Base-by-base conservation (phyloP, 2,113 vertebrate species). In the Pongo abelii region DNA sequence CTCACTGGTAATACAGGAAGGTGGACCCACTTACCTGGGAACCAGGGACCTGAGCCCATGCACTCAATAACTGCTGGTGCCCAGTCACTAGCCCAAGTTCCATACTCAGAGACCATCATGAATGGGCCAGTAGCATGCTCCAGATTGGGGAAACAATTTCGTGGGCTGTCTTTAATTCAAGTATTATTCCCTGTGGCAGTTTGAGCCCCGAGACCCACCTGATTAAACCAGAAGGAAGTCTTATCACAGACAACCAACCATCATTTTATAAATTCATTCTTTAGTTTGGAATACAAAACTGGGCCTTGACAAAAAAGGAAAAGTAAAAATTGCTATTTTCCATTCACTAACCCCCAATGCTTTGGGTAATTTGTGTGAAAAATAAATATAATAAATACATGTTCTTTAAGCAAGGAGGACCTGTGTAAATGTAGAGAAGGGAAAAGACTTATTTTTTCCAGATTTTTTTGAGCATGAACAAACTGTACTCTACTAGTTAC, bases 1-100 rank as follows among this genome's bases (percentile, higher is more conserved):
- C 6, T 50, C 13, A 0, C 35, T 2, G 27, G 7, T 48, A 8
- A 7, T 0, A 2, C 8, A 3, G 52, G 13, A 32, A 40, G 80
- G 32, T 1, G 4, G 55, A 25, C 59, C 4, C 32, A 94, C 97
- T 97, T 97, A 98, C 98, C 97, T 96, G 89, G 14, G 13, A 16
- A 6, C 50, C 18, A 0, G 88, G 78, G 10, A 6, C 67, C 70
- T 46, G 46, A 59, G 7, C 67, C 3, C 43, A 0, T 2, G 84
- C 77, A 22, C 86, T 6, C 20, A 5, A 2, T 2, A 10, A 35
- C 74, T 10, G 40, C 16, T 8, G 7, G 48, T 0, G 25, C 38
- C 75, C 69, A 25, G 59, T 23, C 55, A 12, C 4, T 32, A 20
- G 18, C 84, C 86, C 75, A 20, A 75, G 61, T 20, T 12, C 87